Evolutionary conservation across 2,888 invertebrate species (phyloP), one percentile per base, ranked within the genome.

Genomic region (Drosophila neonasuta): DNA sequence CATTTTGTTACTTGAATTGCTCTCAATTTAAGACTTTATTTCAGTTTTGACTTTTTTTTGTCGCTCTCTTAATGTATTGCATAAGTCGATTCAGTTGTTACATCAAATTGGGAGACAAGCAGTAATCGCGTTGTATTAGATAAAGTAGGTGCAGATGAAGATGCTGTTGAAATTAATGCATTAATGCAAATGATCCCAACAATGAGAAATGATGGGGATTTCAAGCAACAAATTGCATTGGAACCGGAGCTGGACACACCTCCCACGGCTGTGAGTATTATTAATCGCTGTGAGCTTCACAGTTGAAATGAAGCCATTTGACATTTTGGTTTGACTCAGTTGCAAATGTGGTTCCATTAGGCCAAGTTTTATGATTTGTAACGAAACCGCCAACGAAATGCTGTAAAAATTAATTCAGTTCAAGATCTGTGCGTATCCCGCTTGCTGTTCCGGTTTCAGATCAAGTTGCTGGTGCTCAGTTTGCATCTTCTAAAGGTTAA

Each of bases 401-500:
- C 55, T 46, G 82, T 64, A 79, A 5, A 82, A 82, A 82, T 82
- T 81, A 77, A 84, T 79, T 69, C 62, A 32, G 32, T 30, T 42
- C 51, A 39, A 34, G 42, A 24, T 58, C 68, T 46, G 58, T 82
- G 82, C 80, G 82, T 80, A 76, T 55, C 57, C 57, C 58, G 57
- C 60, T 56, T 24, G 52, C 62, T 52, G 71, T 76, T 76, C 78
- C 76, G 74, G 78, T 56, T 78, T 52, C 56, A 39, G 54, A 20
- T 30, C 13, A 5, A 30, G 24, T 48, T 8, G 5, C n/a, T 3
- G 7, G 13, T 24, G 24, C 24, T 30, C n/a, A 3, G 11, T 55
- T 48, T 42, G 4, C 13, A 30, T 41, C 45, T 46, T 11, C 39
- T 57, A 81, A 82, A 82, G 81, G 81, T 82, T 81, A 82, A 84